phyloP scores from a whole-genome alignment of 1,140 invertebrate species.

The Drosophila melanica region DNA sequence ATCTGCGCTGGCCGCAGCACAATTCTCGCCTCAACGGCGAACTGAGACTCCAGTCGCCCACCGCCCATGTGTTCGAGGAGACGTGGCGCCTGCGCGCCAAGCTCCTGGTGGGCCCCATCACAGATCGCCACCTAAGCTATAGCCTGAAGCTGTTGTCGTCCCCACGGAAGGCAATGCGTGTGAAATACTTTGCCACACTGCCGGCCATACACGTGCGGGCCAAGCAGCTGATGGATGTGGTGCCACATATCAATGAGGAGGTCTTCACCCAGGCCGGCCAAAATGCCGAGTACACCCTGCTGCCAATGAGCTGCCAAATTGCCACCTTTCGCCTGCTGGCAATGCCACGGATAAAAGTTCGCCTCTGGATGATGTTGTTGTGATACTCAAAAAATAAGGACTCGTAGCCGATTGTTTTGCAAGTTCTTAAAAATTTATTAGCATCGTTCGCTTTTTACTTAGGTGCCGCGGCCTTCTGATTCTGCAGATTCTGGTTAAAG shows the following conservation, averaged over 20 bases:
- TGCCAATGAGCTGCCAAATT: slow-evolving; percentile 1
- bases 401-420: slow-evolving; percentile 19
- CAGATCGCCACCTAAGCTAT: background rate
- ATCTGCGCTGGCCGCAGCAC: slow-evolving; percentile 14
- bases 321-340: slow-evolving; percentile 34
- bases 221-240: slow-evolving; percentile 28
- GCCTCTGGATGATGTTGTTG: slow-evolving; percentile 37
- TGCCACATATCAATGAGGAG: background rate
- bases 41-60: background rate
- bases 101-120: background rate
- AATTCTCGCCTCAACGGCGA: background rate
- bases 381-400: slow-evolving; percentile 2
- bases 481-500: background rate
- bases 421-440: slow-evolving; percentile 35
- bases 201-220: background rate
- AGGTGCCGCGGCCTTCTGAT: background rate
- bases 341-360: slow-evolving; percentile 20
- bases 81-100: slow-evolving; percentile 15
- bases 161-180: background rate
- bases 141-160: background rate
- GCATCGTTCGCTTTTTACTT: slow-evolving; percentile 6
- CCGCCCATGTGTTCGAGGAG: slow-evolving; percentile 12
- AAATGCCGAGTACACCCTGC: background rate
- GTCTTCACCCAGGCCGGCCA: background rate
- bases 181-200: slow-evolving; percentile 31